Base-by-base conservation (phyloP, 2,888 invertebrate species). In the Drosophila mulleri region DNA sequence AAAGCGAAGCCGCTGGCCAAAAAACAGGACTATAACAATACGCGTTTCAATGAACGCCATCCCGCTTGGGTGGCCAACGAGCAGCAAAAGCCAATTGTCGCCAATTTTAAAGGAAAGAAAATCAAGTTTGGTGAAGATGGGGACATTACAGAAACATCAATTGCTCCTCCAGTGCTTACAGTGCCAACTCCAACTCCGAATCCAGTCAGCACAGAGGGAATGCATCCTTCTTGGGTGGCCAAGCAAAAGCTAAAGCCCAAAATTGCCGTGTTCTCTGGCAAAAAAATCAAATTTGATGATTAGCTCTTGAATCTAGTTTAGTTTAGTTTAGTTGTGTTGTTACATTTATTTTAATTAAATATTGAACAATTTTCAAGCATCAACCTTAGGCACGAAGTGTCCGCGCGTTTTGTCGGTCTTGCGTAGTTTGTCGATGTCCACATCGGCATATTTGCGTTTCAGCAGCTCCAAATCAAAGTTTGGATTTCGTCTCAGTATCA, bases 401-500 rank as follows among this genome's bases (percentile, higher is more conserved):
- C 96, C 96, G 80, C 94, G 94, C 14, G 94, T 92, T 92, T 94
- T 95, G 77, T 94, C 94, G 53, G 92, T 92, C 7, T 91, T 91
- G 81, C 94, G 94, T 2, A 95, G 94, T 91, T 94, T 95, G 69
- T 96, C 95, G 57, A 98, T 93, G 91, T 98, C 94, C 7, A 97
- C 96, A 90, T 95, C 92, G 6, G 98, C 97, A 92, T 95, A 98
- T 87, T 96, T 94, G 69, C 94, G 93, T 90, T 95, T 95, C 26
- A 98, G 89, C 61, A 95, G 93, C 67, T 96, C 95, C 91, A 95
- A 91, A 90, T 97, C 96, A 92, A 96, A 93, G 89, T 97, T 94
- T 1, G 97, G 97, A 92, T 96, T 97, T 47, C 95, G 94, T 76
- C 95, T 95, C 29, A 98, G 86, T 62, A 97, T 91, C 75, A 95